A percentile compares a stretch with the other conserved stretches of the same genome.
These are phyloP conservation scores for Chelmon rostratus DNA, from an alignment of 2,797 vertebrate genomes.

Conservation along the genomic window DNA sequence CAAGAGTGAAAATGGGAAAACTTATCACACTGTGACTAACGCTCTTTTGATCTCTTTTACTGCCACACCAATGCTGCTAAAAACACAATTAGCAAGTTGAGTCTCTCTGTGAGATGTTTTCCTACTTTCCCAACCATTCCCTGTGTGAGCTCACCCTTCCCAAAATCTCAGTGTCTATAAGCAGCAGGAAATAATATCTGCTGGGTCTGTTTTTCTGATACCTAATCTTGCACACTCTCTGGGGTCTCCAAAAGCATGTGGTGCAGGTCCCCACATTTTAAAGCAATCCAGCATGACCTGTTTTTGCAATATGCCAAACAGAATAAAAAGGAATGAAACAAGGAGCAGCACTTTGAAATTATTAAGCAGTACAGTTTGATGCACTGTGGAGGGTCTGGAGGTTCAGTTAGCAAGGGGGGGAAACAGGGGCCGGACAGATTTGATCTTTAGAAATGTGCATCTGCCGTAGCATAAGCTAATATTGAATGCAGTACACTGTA, in stretches of 20 bases:
- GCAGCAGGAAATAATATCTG: slow-evolving; percentile 60
- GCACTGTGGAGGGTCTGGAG: neutral
- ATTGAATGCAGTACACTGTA: neutral
- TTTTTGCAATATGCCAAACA: slow-evolving; percentile 51
- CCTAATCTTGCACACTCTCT: slow-evolving; percentile 43
- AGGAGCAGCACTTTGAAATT: slow-evolving; percentile 34
- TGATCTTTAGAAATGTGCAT: slow-evolving; percentile 6
- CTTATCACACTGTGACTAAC: slow-evolving; percentile 21
- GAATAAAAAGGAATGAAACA: slow-evolving; percentile 26
- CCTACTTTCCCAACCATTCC: slow-evolving; percentile 32
- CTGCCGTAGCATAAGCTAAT: neutral
- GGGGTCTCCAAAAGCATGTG: slow-evolving; percentile 43
- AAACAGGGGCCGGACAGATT: slow-evolving; percentile 3
- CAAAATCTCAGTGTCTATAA: slow-evolving; percentile 48
- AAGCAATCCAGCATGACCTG: slow-evolving; percentile 35
- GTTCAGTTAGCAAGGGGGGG: slow-evolving; percentile 13
- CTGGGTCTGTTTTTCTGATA: slow-evolving; percentile 65
- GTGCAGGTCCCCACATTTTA: slow-evolving; percentile 46
- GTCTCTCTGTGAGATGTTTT: slow-evolving; percentile 43
- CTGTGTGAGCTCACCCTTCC: slow-evolving; percentile 49
- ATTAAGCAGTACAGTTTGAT: slow-evolving; percentile 12
- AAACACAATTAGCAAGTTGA: slow-evolving; percentile 29
- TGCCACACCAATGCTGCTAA: neutral
- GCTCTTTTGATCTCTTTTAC: slow-evolving; percentile 9
- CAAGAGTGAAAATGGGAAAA: neutral